phyloP scores from a whole-genome alignment of 1,140 invertebrate species.

The Chionoecetes opilio region DNA sequence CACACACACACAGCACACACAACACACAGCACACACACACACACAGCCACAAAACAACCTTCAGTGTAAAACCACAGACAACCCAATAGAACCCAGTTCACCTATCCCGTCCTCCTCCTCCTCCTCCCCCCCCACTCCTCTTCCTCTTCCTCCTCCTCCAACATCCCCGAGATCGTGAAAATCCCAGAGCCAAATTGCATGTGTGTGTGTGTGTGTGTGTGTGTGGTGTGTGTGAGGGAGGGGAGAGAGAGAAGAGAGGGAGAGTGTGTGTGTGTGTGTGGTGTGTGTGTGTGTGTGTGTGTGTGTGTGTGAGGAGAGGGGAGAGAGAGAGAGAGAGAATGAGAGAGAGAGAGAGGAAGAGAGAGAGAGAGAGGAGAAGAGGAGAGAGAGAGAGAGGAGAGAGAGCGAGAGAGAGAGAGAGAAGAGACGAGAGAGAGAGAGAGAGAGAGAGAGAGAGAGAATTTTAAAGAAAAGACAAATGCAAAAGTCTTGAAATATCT shows the following conservation, averaged over 20 bases:
- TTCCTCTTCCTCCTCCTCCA: not conserved
- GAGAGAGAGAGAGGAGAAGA: not conserved
- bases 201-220: too few relatives aligned
- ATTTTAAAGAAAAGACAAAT: not conserved
- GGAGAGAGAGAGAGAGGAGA: not conserved
- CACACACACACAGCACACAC: too few relatives aligned
- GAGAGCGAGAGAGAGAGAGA: not conserved
- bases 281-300: too few relatives aligned
- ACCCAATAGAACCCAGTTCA: not conserved
- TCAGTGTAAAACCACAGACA: not conserved
- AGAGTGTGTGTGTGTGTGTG: not conserved
- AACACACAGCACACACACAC: too few relatives aligned
- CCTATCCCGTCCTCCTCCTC: not conserved
- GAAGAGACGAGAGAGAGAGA: not conserved
- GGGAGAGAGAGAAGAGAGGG: not conserved
- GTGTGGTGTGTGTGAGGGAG: too few relatives aligned
- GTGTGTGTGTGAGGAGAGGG: too few relatives aligned
- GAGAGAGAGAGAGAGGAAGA: not conserved
- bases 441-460: not conserved
- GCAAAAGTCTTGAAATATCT: not conserved
- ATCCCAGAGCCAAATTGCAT: not conserved
- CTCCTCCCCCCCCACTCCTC: not conserved
- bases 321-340: not conserved
- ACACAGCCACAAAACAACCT: too few relatives aligned
- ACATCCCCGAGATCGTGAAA: not conserved